Percentiles rank a stretch among this genome's conserved stretches.
phyloP scores from a whole-genome alignment of 2,888 invertebrate species.

The Carabus problematicus region DNA sequence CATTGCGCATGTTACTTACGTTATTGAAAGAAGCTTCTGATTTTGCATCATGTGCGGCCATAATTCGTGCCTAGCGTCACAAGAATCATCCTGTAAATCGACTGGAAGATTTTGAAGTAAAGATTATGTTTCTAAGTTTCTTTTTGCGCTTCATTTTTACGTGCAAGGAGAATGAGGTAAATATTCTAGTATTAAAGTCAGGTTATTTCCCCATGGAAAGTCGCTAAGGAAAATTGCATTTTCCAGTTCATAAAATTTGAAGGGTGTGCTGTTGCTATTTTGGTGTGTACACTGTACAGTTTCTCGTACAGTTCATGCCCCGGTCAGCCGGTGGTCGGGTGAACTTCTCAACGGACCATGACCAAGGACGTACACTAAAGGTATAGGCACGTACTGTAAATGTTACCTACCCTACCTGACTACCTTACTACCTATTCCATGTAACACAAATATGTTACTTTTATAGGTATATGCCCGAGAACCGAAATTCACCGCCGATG shows the following conservation, averaged over 20 bases:
- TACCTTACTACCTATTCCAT: too few species aligned
- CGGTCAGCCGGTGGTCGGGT: conserved; percentile 45
- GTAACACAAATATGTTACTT: too few species aligned
- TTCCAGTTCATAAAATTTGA: conserved; percentile 54
- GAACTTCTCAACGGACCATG: conserved; percentile 31
- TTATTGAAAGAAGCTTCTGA: too few species aligned
- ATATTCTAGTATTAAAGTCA: conserved; percentile 41
- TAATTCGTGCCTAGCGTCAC: too few species aligned
- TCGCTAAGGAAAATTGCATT: conserved; percentile 54
- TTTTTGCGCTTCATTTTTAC: conserved; percentile 27
- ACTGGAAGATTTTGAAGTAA: too few species aligned
- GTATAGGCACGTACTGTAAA: too few species aligned
- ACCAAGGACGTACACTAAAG: neutral
- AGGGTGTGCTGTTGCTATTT: conserved; percentile 49
- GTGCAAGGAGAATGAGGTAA: conserved; percentile 38
- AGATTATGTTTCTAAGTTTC: too few species aligned
- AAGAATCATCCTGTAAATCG: too few species aligned
- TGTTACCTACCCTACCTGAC: too few species aligned
- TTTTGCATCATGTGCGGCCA: too few species aligned
- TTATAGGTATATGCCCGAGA: neutral
- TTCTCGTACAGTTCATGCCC: conserved; percentile 28
- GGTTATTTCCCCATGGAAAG: conserved; percentile 51
- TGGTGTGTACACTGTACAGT: conserved; percentile 37
- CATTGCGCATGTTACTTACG: too few species aligned
- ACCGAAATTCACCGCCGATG: conserved; percentile 24